These are phyloP conservation scores for Brachyhypopomus gauderio DNA, from an alignment of 2,113 vertebrate genomes.

Conservation along the genomic window DNA sequence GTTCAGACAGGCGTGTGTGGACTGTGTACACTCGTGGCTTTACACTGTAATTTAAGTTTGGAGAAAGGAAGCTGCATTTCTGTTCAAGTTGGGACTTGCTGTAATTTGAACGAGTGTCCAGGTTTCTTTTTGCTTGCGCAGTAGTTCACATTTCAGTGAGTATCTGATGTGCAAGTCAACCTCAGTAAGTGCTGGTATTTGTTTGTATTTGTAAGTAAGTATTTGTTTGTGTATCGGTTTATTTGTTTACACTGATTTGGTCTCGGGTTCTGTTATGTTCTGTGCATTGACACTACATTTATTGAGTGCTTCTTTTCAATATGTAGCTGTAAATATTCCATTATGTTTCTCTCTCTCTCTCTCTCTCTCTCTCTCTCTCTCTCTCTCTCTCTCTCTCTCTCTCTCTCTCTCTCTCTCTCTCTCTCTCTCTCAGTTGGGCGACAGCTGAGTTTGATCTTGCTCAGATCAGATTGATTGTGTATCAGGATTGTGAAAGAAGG, in stretches of 20 bases:
- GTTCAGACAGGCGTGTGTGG: too few relatives aligned
- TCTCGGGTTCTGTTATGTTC: neutral
- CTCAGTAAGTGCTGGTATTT: neutral
- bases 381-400: neutral
- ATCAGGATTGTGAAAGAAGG: constrained; percentile 87
- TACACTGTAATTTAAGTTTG: too few relatives aligned
- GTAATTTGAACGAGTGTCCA: neutral
- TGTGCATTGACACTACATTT: neutral
- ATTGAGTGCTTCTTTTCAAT: neutral
- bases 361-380: constrained; percentile 9
- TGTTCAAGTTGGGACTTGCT: neutral
- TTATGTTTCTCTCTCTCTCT: neutral
- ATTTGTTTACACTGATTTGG: neutral
- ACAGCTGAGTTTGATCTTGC: constrained; percentile 81
- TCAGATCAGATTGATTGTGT: constrained; percentile 86
- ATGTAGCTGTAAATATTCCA: neutral
- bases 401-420: constrained; percentile 9
- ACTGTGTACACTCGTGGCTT: too few relatives aligned
- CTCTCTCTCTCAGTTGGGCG: constrained; percentile 74
- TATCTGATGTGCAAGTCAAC: neutral
- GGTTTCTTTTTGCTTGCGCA: too few relatives aligned
- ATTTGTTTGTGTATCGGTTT: neutral
- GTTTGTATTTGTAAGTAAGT: neutral
- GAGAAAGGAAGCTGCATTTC: neutral
- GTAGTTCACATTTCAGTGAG: too few relatives aligned